These are phyloP conservation scores for Anoplopoma fimbria DNA, from an alignment of 2,113 vertebrate genomes.

Conservation along the genomic window DNA sequence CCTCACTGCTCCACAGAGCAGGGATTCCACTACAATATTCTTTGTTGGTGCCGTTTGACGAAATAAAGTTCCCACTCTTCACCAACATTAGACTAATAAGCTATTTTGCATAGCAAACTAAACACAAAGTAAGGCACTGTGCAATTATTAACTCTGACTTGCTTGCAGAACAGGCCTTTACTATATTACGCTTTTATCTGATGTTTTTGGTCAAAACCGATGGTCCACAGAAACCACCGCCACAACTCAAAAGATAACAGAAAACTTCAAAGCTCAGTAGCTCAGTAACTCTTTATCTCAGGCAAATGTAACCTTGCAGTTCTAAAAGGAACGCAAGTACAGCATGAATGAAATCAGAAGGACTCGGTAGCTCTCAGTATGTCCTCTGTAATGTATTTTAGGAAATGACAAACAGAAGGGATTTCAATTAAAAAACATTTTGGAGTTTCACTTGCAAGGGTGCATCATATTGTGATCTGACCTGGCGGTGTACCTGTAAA, in stretches of 20 bases:
- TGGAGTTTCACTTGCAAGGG: neutral
- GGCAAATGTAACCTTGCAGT: neutral
- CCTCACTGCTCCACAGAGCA: neutral
- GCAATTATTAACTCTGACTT: neutral
- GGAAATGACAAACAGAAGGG: neutral
- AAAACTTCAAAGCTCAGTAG: neutral
- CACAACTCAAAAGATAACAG: slow-evolving; percentile 8
- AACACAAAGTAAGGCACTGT: neutral
- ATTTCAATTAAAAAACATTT: neutral
- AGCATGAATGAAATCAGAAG: neutral
- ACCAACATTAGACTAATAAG: neutral
- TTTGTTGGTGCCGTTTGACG: neutral
- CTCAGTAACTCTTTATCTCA: neutral
- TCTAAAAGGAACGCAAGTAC: neutral
- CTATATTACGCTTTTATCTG: neutral
- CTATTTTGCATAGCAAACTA: neutral
- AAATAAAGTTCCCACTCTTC: neutral
- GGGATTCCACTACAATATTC: neutral
- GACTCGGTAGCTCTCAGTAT: neutral
- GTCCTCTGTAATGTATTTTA: neutral
- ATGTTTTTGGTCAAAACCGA: neutral
- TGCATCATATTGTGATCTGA: neutral
- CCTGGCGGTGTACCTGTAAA: neutral
- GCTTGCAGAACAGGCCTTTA: neutral
- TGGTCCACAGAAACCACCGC: neutral